phyloP scores from a whole-genome alignment of 2,113 vertebrate species.

The Hyperoodon ampullatus region DNA sequence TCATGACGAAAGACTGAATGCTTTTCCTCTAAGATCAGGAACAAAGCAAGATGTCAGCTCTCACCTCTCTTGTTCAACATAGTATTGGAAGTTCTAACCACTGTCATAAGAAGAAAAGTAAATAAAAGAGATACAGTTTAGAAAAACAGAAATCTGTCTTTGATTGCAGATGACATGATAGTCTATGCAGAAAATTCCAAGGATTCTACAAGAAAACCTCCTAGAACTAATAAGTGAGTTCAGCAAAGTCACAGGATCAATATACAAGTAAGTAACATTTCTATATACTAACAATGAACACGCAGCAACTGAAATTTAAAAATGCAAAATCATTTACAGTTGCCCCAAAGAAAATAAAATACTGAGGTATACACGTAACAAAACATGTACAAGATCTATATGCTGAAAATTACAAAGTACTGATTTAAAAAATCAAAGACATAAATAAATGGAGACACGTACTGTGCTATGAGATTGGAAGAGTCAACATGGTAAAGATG shows the following conservation, averaged over 20 bases:
- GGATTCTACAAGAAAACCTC: neutral
- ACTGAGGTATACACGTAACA: neutral
- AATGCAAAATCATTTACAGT: neutral
- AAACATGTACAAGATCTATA: neutral
- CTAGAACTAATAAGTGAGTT: neutral
- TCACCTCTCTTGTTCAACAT: neutral
- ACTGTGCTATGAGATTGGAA: neutral
- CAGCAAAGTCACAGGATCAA: neutral
- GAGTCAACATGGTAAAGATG: neutral
- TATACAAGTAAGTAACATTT: neutral
- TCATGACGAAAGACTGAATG: neutral
- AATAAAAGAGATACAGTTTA: neutral
- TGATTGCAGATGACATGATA: neutral
- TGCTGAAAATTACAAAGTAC: neutral
- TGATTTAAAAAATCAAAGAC: neutral
- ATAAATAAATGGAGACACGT: neutral
- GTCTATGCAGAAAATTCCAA: neutral
- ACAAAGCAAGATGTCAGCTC: neutral
- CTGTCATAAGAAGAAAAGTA: neutral
- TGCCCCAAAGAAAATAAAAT: neutral
- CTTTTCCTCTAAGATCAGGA: neutral
- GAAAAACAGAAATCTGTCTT: neutral
- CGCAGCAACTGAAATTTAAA: neutral
- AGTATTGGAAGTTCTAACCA: neutral
- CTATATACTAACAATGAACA: neutral